phyloP scores from a whole-genome alignment of 2,113 vertebrate species.

The Otocyon megalotis region DNA sequence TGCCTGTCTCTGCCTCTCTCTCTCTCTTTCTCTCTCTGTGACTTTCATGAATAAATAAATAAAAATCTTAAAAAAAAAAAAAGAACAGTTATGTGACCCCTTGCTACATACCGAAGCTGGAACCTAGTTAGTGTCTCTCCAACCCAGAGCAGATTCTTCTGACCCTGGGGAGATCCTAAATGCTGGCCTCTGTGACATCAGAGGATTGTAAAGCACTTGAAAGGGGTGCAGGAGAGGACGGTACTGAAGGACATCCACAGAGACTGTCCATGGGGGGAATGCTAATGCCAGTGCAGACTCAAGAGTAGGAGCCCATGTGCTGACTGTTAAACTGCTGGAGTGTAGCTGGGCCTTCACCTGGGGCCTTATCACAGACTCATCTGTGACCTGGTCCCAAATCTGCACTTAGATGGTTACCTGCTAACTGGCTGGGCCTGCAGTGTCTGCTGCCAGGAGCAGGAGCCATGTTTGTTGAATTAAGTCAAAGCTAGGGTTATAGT shows the following conservation, averaged over 20 bases:
- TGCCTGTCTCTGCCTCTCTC: too few species aligned
- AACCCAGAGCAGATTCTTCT: neutral
- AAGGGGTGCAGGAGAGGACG: neutral
- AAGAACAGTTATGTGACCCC: neutral
- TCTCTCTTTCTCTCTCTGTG: too few species aligned
- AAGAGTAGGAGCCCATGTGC: fast-evolving
- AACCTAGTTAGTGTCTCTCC: neutral
- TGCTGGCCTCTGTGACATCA: neutral
- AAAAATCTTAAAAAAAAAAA: too few species aligned
- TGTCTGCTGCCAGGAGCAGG: fast-evolving
- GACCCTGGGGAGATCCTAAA: neutral
- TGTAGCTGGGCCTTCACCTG: neutral
- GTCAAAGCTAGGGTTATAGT: neutral
- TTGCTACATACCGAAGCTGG: neutral
- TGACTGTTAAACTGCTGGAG: fast-evolving
- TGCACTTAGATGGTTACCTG: neutral
- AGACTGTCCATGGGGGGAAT: neutral
- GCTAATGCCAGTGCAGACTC: fast-evolving
- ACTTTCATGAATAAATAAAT: too few species aligned
- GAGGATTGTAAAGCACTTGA: neutral
- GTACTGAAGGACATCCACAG: neutral
- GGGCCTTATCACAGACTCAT: neutral
- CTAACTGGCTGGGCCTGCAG: neutral
- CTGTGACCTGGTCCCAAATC: neutral
- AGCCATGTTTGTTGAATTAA: neutral